Conservation (phyloP, 2,888 invertebrate species). For the Sinhomidia bicolor region DNA sequence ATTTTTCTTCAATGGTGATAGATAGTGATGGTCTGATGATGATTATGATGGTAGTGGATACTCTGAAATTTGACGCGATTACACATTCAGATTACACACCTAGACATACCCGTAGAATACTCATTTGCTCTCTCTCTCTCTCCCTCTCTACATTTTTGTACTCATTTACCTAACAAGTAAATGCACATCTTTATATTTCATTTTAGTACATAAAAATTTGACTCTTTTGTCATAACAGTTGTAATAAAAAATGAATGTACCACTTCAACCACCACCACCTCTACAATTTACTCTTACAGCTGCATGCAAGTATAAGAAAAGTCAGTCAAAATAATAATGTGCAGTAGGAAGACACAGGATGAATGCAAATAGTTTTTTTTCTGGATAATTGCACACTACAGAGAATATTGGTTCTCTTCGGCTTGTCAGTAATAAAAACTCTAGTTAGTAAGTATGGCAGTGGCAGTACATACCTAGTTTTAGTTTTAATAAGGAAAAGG, state of each 20-base stretch:
- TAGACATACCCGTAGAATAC: conserved; percentile 19
- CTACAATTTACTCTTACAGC: not conserved
- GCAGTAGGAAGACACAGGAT: conserved; percentile 50
- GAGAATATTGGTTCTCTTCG: conserved; percentile 40
- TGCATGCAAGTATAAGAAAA: not conserved
- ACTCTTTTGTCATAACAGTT: conserved; percentile 67
- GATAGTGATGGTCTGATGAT: conserved; percentile 43
- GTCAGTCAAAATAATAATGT: conserved; percentile 24
- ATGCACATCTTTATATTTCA: not conserved
- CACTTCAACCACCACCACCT: not conserved
- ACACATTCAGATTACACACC: conserved; percentile 62
- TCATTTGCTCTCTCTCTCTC: not conserved
- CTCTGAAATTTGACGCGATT: conserved; percentile 68
- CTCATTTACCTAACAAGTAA: not conserved
- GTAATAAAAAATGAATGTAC: conserved; percentile 54
- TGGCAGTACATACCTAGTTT: too few species aligned
- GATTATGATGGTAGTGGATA: conserved; percentile 22
- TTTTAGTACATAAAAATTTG: conserved; percentile 52
- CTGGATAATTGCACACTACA: conserved; percentile 68
- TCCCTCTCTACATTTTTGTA: not conserved
- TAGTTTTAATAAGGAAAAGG: conserved; percentile 28
- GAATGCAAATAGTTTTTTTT: conserved; percentile 64
- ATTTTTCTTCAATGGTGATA: conserved; percentile 41
- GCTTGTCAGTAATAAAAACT: conserved; percentile 50
- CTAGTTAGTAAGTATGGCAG: conserved; percentile 13